These are phyloP conservation scores for Lycaena phlaeas DNA, from an alignment of 2,888 invertebrate genomes.

Conservation along the genomic window DNA sequence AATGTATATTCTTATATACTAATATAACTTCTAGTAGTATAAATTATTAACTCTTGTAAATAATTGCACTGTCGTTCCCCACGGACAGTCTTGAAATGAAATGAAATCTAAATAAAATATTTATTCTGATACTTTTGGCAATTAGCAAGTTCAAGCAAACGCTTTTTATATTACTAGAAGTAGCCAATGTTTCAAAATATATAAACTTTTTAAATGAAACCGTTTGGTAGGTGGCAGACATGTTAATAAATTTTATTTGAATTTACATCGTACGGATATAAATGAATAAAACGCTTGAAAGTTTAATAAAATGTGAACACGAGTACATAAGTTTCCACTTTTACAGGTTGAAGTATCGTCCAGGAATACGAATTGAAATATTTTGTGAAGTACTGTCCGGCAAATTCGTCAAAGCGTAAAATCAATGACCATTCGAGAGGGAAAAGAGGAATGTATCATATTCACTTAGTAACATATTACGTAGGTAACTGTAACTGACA, in stretches of 20 bases:
- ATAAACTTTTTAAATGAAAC: no score
- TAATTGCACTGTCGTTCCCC: no score
- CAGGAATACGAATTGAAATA: conserved; percentile 28
- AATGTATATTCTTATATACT: no score
- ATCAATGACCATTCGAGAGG: conserved; percentile 19
- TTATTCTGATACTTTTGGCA: no score
- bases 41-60: no score
- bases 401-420: conserved; percentile 34
- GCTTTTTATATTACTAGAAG: no score
- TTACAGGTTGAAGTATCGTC: conserved; percentile 34
- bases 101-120: no score
- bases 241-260: conserved; percentile 8
- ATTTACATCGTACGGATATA: conserved; percentile 15
- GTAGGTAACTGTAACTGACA: conserved; percentile 17
- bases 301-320: conserved; percentile 42
- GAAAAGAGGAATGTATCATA: neutral
- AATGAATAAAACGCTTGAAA: conserved; percentile 27
- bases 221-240: no score
- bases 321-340: conserved; percentile 34
- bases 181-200: no score
- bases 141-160: no score
- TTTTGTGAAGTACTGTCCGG: conserved; percentile 29
- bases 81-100: no score
- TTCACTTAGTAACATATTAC: neutral
- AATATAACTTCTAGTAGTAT: no score